phyloP scores from a whole-genome alignment of 2,113 vertebrate genomes.

The Oncorhynchus clarkii region DNA sequence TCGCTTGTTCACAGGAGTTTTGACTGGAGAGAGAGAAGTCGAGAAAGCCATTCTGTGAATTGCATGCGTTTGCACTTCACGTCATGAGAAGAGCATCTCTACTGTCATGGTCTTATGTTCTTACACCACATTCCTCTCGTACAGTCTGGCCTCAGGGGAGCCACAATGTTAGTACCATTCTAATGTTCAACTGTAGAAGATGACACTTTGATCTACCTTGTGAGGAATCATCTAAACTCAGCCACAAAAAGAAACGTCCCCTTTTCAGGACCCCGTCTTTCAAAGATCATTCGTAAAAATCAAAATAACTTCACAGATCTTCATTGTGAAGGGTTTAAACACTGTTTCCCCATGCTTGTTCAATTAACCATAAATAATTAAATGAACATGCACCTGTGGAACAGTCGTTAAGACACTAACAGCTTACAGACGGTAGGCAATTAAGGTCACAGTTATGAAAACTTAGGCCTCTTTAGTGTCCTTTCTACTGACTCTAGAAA shows the following conservation, averaged over 20 bases:
- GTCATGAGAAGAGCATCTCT: background rate
- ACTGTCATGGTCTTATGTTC: background rate
- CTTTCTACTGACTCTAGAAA: too few relatives aligned
- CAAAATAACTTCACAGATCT: too few relatives aligned
- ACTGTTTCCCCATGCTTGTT: too few relatives aligned
- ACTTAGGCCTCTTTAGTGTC: too few relatives aligned
- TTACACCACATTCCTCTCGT: background rate
- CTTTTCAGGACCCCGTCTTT: too few relatives aligned
- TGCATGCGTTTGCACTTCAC: background rate
- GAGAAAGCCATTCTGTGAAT: background rate
- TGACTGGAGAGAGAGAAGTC: slow-evolving; percentile 33
- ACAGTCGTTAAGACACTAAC: too few relatives aligned
- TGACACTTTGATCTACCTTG: background rate
- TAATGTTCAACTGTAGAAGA: background rate
- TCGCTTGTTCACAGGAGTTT: slow-evolving; percentile 22
- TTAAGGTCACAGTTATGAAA: too few relatives aligned
- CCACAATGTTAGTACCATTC: background rate
- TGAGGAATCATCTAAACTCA: background rate
- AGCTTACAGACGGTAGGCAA: too few relatives aligned
- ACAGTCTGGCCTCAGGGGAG: background rate
- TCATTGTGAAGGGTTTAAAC: too few relatives aligned
- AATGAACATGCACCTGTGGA: too few relatives aligned
- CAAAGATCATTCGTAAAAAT: too few relatives aligned
- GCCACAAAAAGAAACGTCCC: background rate
- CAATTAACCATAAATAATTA: too few relatives aligned